These are phyloP conservation scores for Vombatus ursinus DNA, from an alignment of 2,113 vertebrate species.

Conservation along the genomic window DNA sequence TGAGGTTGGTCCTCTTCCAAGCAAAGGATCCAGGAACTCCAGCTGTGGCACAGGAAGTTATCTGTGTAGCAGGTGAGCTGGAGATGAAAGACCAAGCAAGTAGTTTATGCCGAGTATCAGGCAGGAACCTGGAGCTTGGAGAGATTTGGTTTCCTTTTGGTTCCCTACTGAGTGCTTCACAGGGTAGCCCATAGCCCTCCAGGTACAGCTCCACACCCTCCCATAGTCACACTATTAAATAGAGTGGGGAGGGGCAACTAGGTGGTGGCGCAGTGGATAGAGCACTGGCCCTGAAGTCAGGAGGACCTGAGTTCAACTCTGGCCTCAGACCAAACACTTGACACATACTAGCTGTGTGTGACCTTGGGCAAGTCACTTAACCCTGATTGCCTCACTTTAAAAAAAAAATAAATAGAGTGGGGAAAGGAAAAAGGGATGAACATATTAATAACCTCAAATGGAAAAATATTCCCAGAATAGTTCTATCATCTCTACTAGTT, in stretches of 20 bases:
- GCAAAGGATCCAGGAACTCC: not conserved
- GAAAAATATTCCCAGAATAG: slow-evolving; percentile 59
- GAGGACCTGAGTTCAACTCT: no score
- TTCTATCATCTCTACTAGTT: not conserved
- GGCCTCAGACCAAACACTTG: no score
- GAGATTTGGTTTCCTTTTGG: not conserved
- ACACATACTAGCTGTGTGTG: no score
- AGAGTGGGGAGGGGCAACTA: slow-evolving; percentile 20
- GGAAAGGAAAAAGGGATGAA: slow-evolving; percentile 68
- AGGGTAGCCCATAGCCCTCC: not conserved
- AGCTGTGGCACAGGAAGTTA: not conserved
- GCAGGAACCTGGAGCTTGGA: slow-evolving; percentile 31
- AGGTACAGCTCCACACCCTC: not conserved
- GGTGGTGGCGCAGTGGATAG: no score
- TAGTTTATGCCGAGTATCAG: not conserved
- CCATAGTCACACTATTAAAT: not conserved
- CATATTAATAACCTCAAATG: slow-evolving; percentile 43
- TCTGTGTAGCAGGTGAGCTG: not conserved
- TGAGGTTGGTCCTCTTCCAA: not conserved
- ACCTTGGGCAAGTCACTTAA: no score
- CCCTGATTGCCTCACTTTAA: no score
- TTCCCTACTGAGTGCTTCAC: not conserved
- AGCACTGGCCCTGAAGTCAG: no score
- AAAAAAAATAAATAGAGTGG: not conserved
- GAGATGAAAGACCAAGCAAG: slow-evolving; percentile 7